These are phyloP conservation scores for Hirtodrosophila cameraria DNA, from an alignment of 2,888 invertebrate genomes.

Conservation along the genomic window DNA sequence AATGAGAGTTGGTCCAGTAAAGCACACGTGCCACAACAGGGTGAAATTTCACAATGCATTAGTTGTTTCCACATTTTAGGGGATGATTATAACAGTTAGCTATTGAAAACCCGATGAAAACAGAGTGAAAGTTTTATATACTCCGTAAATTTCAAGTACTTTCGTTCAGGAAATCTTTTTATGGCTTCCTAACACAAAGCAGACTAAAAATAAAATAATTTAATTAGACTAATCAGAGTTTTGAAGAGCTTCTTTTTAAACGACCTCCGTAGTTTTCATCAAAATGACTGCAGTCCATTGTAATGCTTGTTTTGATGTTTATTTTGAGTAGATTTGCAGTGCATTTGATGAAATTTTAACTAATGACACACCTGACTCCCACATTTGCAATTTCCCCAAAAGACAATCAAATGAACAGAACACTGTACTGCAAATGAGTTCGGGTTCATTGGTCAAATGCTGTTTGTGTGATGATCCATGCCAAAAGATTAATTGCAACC, in stretches of 20 bases:
- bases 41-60: slow-evolving; percentile 26
- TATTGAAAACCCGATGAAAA: slow-evolving; percentile 9
- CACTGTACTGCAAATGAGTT: slow-evolving; percentile 9
- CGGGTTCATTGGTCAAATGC: slow-evolving; percentile 27
- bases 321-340: too few species aligned
- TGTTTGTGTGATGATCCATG: background rate
- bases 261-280: too few species aligned
- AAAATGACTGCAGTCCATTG: too few species aligned
- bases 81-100: slow-evolving; percentile 31
- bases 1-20: slow-evolving; percentile 28
- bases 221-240: too few species aligned
- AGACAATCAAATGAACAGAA: slow-evolving; percentile 20
- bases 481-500: slow-evolving; percentile 22
- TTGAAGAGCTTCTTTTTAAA: too few species aligned
- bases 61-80: slow-evolving; percentile 1
- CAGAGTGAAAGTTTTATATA: background rate
- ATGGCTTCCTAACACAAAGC: slow-evolving; percentile 25
- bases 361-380: too few species aligned
- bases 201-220: too few species aligned
- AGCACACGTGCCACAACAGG: slow-evolving; percentile 54
- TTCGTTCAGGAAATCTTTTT: background rate
- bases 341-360: too few species aligned
- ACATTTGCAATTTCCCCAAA: background rate
- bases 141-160: background rate
- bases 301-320: too few species aligned